Percentiles rank a stretch among this genome's conserved stretches.
Conservation (phyloP, 2,888 invertebrate genomes). For the Laspeyria flexula region DNA sequence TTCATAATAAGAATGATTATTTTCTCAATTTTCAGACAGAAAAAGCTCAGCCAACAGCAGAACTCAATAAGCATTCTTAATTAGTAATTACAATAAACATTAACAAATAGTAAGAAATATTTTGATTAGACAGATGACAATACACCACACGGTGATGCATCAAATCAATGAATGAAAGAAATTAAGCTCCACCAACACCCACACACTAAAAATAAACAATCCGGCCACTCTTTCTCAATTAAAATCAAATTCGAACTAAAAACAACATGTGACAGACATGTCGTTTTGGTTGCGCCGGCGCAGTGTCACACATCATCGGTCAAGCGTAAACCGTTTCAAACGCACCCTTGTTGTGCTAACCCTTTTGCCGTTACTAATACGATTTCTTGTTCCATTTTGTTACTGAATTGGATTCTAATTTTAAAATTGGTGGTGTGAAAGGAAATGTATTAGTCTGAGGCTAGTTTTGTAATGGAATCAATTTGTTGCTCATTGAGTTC, state of each 20-base stretch:
- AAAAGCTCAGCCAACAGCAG: too few relatives aligned
- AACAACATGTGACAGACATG: slow-evolving; percentile 28
- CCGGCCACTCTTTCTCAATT: slow-evolving; percentile 31
- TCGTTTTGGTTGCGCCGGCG: slow-evolving; percentile 42
- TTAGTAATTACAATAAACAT: too few relatives aligned
- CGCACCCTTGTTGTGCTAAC: slow-evolving; percentile 52
- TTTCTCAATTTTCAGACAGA: too few relatives aligned
- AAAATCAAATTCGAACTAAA: slow-evolving; percentile 39
- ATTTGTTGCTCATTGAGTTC: too few relatives aligned
- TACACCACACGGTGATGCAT: too few relatives aligned
- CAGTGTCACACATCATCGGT: slow-evolving; percentile 40
- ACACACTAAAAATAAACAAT: slow-evolving; percentile 6
- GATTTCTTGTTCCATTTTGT: slow-evolving; percentile 36
- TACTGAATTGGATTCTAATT: slow-evolving; percentile 36
- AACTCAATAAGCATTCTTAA: too few relatives aligned
- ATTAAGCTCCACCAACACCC: not conserved
- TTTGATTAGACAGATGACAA: too few relatives aligned
- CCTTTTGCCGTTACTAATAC: slow-evolving; percentile 43
- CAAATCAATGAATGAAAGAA: slow-evolving; percentile 4
- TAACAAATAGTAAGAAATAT: too few relatives aligned
- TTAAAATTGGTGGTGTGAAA: not conserved
- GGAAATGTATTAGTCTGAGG: not conserved
- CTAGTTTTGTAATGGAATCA: too few relatives aligned
- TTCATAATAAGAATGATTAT: too few relatives aligned
- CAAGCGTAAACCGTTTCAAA: slow-evolving; percentile 53